Conservation (phyloP, 2,888 invertebrate genomes). For the Neoaliturus tenellus region DNA sequence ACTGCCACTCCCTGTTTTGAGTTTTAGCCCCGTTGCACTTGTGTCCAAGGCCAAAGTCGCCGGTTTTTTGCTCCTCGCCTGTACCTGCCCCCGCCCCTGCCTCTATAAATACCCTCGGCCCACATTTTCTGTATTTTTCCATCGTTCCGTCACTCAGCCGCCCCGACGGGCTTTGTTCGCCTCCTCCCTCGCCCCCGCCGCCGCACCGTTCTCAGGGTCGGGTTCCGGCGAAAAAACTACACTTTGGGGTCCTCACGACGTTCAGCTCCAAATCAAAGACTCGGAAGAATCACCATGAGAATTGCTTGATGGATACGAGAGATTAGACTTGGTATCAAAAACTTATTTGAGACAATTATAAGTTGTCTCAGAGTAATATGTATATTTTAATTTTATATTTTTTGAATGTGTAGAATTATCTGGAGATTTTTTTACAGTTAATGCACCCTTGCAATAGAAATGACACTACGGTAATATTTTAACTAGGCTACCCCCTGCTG, state of each 20-base stretch:
- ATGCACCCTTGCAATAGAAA: too few relatives aligned
- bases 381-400: too few relatives aligned
- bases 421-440: too few relatives aligned
- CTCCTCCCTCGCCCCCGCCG: background rate
- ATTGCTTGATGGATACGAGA: too few relatives aligned
- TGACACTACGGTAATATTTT: too few relatives aligned
- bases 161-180: constrained; percentile 7
- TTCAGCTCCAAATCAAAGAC: too few relatives aligned
- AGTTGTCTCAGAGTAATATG: too few relatives aligned
- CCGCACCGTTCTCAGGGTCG: background rate
- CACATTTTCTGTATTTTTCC: constrained; percentile 35
- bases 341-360: too few relatives aligned
- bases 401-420: too few relatives aligned
- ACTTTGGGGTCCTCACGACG: background rate
- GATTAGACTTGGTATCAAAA: too few relatives aligned
- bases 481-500: too few relatives aligned
- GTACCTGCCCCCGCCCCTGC: constrained; percentile 12
- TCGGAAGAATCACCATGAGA: too few relatives aligned
- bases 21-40: constrained; percentile 15
- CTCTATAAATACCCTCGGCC: constrained; percentile 25
- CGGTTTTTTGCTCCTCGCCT: background rate
- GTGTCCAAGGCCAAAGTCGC: constrained; percentile 12
- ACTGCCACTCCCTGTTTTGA: background rate
- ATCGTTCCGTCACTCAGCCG: background rate
- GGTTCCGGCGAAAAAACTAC: background rate